Base-by-base conservation (phyloP, 2,888 invertebrate genomes). In the Amblyjoppa proteus region DNA sequence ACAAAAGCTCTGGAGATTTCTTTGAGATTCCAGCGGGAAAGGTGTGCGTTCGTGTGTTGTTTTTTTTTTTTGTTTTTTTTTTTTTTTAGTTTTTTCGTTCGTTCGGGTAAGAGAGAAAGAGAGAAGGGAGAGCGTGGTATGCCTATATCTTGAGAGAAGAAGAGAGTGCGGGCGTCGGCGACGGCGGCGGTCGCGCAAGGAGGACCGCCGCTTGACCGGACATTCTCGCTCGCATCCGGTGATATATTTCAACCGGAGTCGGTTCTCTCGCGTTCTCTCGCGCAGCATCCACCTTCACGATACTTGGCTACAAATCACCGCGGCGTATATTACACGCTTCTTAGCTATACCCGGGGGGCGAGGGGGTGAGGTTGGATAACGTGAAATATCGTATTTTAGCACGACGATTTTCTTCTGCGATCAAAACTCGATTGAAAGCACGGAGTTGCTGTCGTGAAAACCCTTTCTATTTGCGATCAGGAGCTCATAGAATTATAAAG, bases 331-430 rank as follows among this genome's bases (percentile, higher is more conserved):
- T 92, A 92, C 92, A 92, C 90, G 92, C 89, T 91, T 91, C 92
- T 91, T 90, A 90, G 89, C 61, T 61, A 89, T 88, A 82, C 85
- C 28, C 56, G 58, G 41, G 11, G 11, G 41, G 41, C 41, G 11
- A 41, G 41, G 41, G 41, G 41, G 41, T 11, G 41, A 11, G 11
- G 7, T 2, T 11, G 77, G 53, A 68, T 86, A 87, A 87, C 87
- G 89, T 92, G 91, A 93, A 92, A 92, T 92, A 92, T 93, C 89
- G 91, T 89, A 92, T 92, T 92, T 92, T 92, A 90, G 90, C 91
- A 91, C 90, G 91, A 90, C 90, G 88, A 49, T 71, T 79, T 79
- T 79, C 49, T 74, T 83, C 58, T 49, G 20, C 85, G 77, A 7
- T 76, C 80, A 51, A 51, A 81, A 81, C 61, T 73, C 75, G 51